Conservation (phyloP, 2,888 invertebrate genomes). For the Ophion obscuratus region DNA sequence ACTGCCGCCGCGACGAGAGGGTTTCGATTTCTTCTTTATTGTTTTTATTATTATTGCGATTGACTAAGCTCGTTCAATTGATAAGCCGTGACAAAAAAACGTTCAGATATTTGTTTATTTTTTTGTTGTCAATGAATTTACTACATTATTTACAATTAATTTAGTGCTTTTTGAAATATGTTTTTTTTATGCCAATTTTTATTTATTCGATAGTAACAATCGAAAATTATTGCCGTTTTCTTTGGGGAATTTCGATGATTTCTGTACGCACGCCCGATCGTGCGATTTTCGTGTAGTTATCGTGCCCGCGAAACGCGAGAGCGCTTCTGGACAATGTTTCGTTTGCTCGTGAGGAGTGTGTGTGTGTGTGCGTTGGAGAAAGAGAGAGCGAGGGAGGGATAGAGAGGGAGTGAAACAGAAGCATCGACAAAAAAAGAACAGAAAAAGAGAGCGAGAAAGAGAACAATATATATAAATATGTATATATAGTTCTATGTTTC, state of each 20-base stretch:
- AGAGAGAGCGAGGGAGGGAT: background rate
- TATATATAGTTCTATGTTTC: too few species aligned
- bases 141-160: background rate
- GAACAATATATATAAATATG: too few species aligned
- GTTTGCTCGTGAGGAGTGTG: constrained; percentile 72
- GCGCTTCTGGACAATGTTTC: constrained; percentile 79
- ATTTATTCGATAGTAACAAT: too few species aligned
- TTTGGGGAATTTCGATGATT: background rate
- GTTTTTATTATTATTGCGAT: background rate
- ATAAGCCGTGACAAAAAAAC: background rate
- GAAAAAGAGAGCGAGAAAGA: constrained; percentile 49
- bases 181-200: too few species aligned
- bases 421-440: constrained; percentile 17
- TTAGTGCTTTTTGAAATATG: too few species aligned
- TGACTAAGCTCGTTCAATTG: background rate
- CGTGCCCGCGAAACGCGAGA: constrained; percentile 41
- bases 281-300: background rate
- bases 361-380: background rate
- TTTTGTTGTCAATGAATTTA: background rate
- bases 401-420: constrained; percentile 24
- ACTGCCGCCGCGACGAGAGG: constrained; percentile 12
- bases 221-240: background rate
- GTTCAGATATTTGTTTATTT: too few species aligned
- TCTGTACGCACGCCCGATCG: background rate
- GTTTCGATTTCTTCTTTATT: constrained; percentile 41